Percentiles rank a stretch among this genome's conserved stretches.
phyloP scores from a whole-genome alignment of 2,797 vertebrate species.

The Anguilla obscura region DNA sequence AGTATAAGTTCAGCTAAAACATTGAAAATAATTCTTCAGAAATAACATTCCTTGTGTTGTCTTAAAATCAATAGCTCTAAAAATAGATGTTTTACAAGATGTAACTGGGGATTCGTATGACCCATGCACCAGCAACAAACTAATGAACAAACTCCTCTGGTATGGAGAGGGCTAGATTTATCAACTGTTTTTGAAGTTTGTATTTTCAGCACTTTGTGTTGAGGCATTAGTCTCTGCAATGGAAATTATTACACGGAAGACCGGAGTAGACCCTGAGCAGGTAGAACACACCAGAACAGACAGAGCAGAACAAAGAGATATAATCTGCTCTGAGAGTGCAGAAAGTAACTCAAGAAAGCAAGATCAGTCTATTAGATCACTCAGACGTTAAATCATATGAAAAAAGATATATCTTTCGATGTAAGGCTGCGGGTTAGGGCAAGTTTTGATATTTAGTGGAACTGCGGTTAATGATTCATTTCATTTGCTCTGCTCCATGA shows the following conservation, averaged over 20 bases:
- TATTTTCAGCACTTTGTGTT: not conserved
- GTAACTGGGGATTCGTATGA: not conserved
- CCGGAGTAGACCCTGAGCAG: not conserved
- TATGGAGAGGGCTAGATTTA: not conserved
- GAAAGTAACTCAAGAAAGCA: not conserved
- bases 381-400: not conserved
- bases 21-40: not conserved
- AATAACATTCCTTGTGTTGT: not conserved
- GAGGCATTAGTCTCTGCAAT: not conserved
- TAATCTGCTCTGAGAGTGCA: not conserved
- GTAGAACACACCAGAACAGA: not conserved
- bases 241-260: not conserved
- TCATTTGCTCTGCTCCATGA: not conserved
- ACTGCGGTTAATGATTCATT: not conserved
- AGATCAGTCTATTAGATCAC: not conserved
- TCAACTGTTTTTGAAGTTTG: not conserved
- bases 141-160: not conserved
- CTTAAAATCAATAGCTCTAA: not conserved
- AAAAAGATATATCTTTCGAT: not conserved
- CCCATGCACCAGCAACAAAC: not conserved
- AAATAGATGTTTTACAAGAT: not conserved
- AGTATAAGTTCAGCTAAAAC: not conserved
- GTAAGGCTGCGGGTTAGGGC: not conserved
- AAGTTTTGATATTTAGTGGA: not conserved
- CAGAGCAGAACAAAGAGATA: not conserved